Base-by-base conservation (phyloP, 2,797 vertebrate species). In the Hapalemur alaotrensis region DNA sequence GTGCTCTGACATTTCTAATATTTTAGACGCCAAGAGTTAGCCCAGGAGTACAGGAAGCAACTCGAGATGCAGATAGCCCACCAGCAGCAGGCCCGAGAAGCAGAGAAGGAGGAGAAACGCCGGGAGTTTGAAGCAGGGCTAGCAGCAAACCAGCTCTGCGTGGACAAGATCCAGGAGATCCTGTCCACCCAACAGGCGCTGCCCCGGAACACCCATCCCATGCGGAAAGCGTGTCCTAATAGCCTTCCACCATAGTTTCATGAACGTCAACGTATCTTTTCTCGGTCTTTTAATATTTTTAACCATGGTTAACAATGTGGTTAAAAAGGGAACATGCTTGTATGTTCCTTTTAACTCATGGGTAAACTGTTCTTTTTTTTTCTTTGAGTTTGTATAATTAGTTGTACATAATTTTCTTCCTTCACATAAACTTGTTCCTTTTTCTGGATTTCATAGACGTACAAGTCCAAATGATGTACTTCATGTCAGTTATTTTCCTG, bases 41-140 rank as follows among this genome's bases (percentile, higher is more conserved):
- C 96, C 4, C 98, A 97, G 80, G 98, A 98, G 30, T 98, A 99
- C 94, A 98, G 95, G 97, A 97, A 98, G 1, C 99, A 99, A 30
- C 99, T 99, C 30, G 63, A 93, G 84, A 98, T 98, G 97, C 99
- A 99, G 94, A 98, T 99, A 0, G 61, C 98, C 88, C 80, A 98
- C 69, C 98, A 97, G 90, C 98, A 99, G 96, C 96, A 86, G 54
- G 91, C 97, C 23, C 96, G 57, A 1, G 94, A 96, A 2, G 97
- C 96, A 1, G 98, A 98, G 97, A 97, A 97, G 57, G 98, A 98
- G 4, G 97, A 99, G 98, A 98, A 96, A 6, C 97, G 97, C 59
- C 96, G 52, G 41, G 99, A 99, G 89, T 70, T 97, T 7, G 98
- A 99, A 70, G 93, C 22, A 0, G 98, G 96, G 3, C 43, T 98